Evolutionary conservation across 2,797 vertebrate species (phyloP).

Genomic region (Clarias laeviceps): DNA sequence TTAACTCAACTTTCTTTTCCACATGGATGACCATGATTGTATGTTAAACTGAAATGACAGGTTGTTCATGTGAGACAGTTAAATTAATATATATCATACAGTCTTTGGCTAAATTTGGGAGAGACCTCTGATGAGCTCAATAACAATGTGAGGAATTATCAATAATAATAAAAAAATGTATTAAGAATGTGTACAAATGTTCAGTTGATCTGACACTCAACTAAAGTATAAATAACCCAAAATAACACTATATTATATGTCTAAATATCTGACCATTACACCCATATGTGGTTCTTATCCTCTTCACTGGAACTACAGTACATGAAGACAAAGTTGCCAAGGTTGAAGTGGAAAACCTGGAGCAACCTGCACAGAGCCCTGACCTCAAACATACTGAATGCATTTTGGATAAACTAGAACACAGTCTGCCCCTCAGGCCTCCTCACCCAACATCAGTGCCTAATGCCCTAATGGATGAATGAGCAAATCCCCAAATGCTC

Average conservation of each 20-base stretch:
- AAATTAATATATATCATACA: not conserved
- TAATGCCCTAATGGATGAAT: not conserved
- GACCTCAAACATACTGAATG: not conserved
- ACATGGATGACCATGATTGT: not conserved
- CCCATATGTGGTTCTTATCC: not conserved
- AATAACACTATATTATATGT: not conserved
- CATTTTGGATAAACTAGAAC: not conserved
- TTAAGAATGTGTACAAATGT: not conserved
- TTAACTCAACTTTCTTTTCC: not conserved
- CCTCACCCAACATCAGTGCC: not conserved
- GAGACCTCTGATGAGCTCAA: not conserved
- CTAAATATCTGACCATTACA: not conserved
- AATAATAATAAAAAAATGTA: not conserved
- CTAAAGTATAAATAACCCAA: not conserved
- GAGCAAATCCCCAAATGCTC: not conserved
- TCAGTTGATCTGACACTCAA: not conserved
- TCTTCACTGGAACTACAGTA: not conserved
- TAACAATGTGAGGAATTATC: not conserved
- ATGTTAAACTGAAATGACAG: not conserved
- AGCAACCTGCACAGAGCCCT: not conserved
- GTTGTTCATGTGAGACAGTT: not conserved
- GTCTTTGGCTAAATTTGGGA: not conserved
- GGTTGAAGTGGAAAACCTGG: not conserved
- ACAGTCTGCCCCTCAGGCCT: not conserved
- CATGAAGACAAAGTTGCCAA: not conserved